A percentile compares a stretch with the other conserved stretches of the same genome.
Evolutionary conservation across 2,113 vertebrate genomes (phyloP).

Genomic region (Chloropsis cyanopogon): DNA sequence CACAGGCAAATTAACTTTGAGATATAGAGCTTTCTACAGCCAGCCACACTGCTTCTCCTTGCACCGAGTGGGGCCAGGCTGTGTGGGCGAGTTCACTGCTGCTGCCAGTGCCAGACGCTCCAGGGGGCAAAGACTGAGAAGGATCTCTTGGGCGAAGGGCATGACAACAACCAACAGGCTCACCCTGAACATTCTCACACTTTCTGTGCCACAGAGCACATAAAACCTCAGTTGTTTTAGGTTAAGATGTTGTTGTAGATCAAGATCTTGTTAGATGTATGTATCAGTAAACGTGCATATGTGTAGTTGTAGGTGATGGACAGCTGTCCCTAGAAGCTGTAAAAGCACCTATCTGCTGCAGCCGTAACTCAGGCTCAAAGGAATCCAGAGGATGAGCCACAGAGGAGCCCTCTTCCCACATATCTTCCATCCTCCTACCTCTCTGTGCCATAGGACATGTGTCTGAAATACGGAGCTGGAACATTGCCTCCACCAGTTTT

Average conservation of each 20-base stretch:
- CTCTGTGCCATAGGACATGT: not conserved
- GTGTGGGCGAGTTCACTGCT: not conserved
- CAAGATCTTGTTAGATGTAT: not conserved
- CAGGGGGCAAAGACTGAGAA: not conserved
- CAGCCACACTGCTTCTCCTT: fast-evolving
- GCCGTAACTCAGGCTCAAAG: not conserved
- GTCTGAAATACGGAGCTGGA: not conserved
- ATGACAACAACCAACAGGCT: not conserved
- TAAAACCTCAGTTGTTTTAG: not conserved
- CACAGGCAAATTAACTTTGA: constrained; percentile 11
- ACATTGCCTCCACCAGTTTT: not conserved
- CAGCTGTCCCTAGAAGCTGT: not conserved
- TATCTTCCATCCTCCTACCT: not conserved
- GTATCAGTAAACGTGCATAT: not conserved
- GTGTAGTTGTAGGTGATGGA: not conserved
- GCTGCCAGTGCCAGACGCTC: fast-evolving
- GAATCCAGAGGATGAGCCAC: not conserved
- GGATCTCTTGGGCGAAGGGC: not conserved
- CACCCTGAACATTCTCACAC: not conserved
- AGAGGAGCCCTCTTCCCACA: not conserved
- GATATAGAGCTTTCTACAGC: not conserved
- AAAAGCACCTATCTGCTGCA: not conserved
- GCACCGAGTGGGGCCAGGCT: fast-evolving
- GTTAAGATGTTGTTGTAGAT: no score
- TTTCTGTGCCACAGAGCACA: not conserved